Base-by-base conservation (phyloP, 1,140 invertebrate genomes). In the Drosophila rufa region DNA sequence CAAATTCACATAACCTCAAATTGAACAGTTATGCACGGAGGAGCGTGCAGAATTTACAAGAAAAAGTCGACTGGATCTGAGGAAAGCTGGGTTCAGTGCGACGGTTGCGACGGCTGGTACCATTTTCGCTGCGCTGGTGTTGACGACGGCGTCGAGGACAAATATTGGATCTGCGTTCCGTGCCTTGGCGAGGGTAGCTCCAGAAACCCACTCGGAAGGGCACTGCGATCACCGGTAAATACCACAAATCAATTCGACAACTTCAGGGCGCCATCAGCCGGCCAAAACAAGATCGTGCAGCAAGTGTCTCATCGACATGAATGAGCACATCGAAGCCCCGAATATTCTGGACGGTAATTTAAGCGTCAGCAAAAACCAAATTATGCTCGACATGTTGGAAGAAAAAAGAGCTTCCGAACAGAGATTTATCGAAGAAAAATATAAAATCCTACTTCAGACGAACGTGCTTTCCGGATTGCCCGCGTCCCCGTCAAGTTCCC, bases 101-200 rank as follows among this genome's bases (percentile, higher is more conserved):
- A 27, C 25, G n/a, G 14, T 50, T 50, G 47, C 15, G 47, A 50
- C 47, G 15, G 25, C 9, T 46, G 43, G n/a, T 46, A 46, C 17
- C 43, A 46, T n/a, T 46, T 46, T 46, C 43, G n/a, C 17, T 46
- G 43, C 17, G 43, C 43, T 17, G 43, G 43, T n/a, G 43, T 46
- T 4, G 43, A 11, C 43, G 43, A 46, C n/a, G 17, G 17, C 43
- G 43, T 46, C 17, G 43, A 46, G 17, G 8, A 19, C 9, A 46
- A 9, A 3, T 17, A 46, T 19, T 19, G 43, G 43, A 45, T 9
- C 11, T 45, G 43, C 43, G 6, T 8, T 45, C 17, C 9, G 17
- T 47, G 46, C 19, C 46, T 47, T 47, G 46, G 36, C 11, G 3
- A 38, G 36, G 36, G 36, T 38, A 12, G 36, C 4, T 38, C 36